Conservation (phyloP, 2,888 invertebrate species). For the Cerceris rybyensis region DNA sequence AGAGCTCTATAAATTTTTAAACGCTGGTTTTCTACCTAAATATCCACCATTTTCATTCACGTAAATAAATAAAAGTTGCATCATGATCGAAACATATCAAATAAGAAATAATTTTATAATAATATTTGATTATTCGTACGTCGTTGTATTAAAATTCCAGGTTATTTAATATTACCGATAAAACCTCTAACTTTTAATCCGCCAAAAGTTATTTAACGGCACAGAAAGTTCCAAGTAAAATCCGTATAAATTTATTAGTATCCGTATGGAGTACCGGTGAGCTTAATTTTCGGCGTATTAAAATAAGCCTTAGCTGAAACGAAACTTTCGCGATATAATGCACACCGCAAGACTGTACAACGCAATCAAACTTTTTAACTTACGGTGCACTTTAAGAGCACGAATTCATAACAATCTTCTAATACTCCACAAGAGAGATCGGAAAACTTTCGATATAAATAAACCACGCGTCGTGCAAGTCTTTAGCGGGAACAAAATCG, state of each 20-base stretch:
- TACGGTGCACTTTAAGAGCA: conserved; percentile 9
- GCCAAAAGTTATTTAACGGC: neutral
- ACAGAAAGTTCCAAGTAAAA: no score
- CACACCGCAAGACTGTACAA: conserved; percentile 12
- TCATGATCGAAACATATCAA: neutral
- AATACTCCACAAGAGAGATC: conserved; percentile 16
- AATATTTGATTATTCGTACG: neutral
- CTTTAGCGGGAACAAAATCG: conserved; percentile 7
- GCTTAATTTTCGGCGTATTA: conserved; percentile 11
- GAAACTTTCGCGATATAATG: conserved; percentile 2
- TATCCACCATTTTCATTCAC: neutral
- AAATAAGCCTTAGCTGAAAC: conserved; percentile 20
- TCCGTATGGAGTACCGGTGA: neutral
- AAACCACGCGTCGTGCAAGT: conserved; percentile 7
- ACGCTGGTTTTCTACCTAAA: no score
- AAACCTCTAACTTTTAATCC: neutral
- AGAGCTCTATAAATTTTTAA: no score
- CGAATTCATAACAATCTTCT: conserved; percentile 31
- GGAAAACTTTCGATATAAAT: conserved; percentile 35
- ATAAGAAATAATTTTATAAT: neutral
- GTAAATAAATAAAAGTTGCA: neutral
- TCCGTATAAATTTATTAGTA: neutral
- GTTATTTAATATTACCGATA: neutral
- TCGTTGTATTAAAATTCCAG: neutral
- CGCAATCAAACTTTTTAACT: conserved; percentile 43